These are phyloP conservation scores for Ochropacha duplaris DNA, from an alignment of 2,888 invertebrate species.

Conservation along the genomic window DNA sequence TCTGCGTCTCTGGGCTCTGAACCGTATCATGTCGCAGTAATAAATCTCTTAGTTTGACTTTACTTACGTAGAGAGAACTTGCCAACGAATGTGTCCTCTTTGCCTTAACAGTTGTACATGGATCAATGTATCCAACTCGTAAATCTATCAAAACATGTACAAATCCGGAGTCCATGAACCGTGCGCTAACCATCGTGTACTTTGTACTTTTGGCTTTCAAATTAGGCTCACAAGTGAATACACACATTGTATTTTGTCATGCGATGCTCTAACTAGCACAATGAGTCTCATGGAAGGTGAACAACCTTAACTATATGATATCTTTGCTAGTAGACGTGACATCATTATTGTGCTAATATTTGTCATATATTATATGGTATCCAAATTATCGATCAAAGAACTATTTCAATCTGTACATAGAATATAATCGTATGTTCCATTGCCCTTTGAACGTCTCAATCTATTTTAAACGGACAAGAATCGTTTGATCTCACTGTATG, in stretches of 20 bases:
- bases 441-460: neutral
- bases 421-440: neutral
- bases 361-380: slow-evolving; percentile 30
- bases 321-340: slow-evolving; percentile 70
- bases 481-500: neutral
- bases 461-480: neutral
- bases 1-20: slow-evolving; percentile 27
- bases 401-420: neutral
- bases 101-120: slow-evolving; percentile 38
- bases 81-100: slow-evolving; percentile 45
- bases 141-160: slow-evolving; percentile 51
- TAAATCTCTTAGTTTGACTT: slow-evolving; percentile 45
- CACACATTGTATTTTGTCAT: slow-evolving; percentile 62
- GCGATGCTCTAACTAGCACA: slow-evolving; percentile 57
- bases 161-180: slow-evolving; percentile 51
- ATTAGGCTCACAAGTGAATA: slow-evolving; percentile 55
- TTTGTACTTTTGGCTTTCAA: slow-evolving; percentile 61
- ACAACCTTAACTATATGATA: slow-evolving; percentile 62
- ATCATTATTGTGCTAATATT: slow-evolving; percentile 66
- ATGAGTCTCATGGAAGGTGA: slow-evolving; percentile 57
- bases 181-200: slow-evolving; percentile 40
- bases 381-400: slow-evolving; percentile 38
- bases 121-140: slow-evolving; percentile 47
- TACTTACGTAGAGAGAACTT: slow-evolving; percentile 40
- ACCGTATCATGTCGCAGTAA: slow-evolving; percentile 40